phyloP scores from a whole-genome alignment of 1,140 invertebrate species.

The Ladona fulva region DNA sequence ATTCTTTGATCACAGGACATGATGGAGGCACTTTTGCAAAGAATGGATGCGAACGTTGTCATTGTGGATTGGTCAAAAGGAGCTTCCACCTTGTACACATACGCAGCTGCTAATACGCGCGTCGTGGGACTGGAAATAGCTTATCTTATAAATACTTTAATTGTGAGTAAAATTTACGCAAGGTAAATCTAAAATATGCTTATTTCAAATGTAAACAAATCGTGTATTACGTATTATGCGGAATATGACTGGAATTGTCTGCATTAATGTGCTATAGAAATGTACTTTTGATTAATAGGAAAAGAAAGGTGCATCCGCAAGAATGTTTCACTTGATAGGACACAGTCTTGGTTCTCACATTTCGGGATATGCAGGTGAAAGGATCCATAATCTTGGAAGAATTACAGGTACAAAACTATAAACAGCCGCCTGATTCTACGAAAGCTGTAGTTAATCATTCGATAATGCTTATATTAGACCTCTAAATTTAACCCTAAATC shows the following conservation, averaged over 20 bases:
- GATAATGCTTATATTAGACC: too few relatives aligned
- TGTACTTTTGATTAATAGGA: slow-evolving; percentile 39
- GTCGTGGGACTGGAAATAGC: slow-evolving; percentile 77
- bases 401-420: slow-evolving; percentile 48
- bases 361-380: slow-evolving; percentile 72
- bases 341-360: slow-evolving; percentile 78
- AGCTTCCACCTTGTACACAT: slow-evolving; percentile 65
- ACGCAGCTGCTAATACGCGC: slow-evolving; percentile 67
- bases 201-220: too few relatives aligned
- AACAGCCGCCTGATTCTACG: too few relatives aligned
- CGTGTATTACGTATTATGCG: too few relatives aligned
- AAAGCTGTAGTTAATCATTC: too few relatives aligned
- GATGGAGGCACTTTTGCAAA: slow-evolving; percentile 63
- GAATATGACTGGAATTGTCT: too few relatives aligned
- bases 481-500: too few relatives aligned
- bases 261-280: too few relatives aligned
- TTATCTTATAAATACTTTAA: slow-evolving; percentile 61
- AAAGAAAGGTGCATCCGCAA: slow-evolving; percentile 56
- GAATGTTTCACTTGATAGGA: slow-evolving; percentile 69
- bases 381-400: slow-evolving; percentile 57
- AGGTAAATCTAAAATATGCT: too few relatives aligned
- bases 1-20: slow-evolving; percentile 49
- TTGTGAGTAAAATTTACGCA: slow-evolving; percentile 40
- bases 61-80: slow-evolving; percentile 79
- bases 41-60: slow-evolving; percentile 72